Base-by-base conservation (phyloP, 2,113 vertebrate species). In the Fulmarus glacialis region DNA sequence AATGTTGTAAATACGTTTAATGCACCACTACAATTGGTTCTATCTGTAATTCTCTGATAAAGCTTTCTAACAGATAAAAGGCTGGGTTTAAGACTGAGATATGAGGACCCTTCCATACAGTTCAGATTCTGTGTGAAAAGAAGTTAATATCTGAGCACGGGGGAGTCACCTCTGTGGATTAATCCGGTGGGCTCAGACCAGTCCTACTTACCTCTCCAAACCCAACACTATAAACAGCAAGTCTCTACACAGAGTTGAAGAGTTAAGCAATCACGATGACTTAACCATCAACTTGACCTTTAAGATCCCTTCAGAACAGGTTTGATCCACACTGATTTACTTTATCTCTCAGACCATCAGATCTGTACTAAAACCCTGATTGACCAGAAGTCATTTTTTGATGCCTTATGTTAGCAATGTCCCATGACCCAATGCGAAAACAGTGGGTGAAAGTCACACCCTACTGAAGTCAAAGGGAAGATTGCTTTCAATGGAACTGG, bases 261-360 rank as follows among this genome's bases (percentile, higher is more conserved):
- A 83, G 68, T 71, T 95, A 62, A 96, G 67, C 77, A 90, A 92
- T 90, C 85, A 80, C 2, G 2, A 81, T 83, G 62, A 94, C 87
- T 95, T 96, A 87, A 87, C 83, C 90, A 94, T 58, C 78, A 74
- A 70, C 72, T 66, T 92, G 82, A 94, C 90, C 89, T 93, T 89
- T 81, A 75, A 96, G 94, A 93, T 92, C 81, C 66, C 64, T 84
- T 95, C 87, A 96, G 83, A 94, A 89, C 68, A 75, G 48, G 56
- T 75, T 85, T 96, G 90, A 92, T 95, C 93, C 77, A 82, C 55
- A 50, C 73, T 92, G 94, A 85, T 96, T 91, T 94, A 88, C 62
- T 90, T 87, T 88, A 42, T 90, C 83, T 88, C 74, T 92, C 92
- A 94, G 68, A 71, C 38, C 19, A 87, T 87, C 89, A 87, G 91